phyloP scores from a whole-genome alignment of 2,888 invertebrate species.

The Troilus luridus region DNA sequence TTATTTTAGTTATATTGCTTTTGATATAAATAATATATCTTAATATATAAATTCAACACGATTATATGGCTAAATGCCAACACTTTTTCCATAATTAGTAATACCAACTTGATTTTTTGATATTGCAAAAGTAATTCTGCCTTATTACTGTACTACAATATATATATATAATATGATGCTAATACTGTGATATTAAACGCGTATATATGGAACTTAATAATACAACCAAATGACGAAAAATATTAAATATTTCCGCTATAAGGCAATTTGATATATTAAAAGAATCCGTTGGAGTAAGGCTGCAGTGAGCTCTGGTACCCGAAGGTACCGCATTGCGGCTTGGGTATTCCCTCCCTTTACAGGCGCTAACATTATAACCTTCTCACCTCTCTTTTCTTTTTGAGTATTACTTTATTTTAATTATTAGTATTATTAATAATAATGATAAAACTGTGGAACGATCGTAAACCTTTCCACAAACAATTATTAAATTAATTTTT shows the following conservation, averaged over 20 bases:
- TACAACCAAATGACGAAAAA: not conserved
- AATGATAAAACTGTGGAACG: not conserved
- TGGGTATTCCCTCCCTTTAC: not conserved
- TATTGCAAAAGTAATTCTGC: too few species aligned
- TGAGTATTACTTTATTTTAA: not conserved
- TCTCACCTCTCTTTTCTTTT: not conserved
- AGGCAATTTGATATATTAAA: not conserved
- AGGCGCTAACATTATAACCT: not conserved
- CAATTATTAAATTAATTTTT: too few species aligned
- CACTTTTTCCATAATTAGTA: too few species aligned
- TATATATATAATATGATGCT: too few species aligned
- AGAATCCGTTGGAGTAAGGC: not conserved
- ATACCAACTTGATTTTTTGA: too few species aligned
- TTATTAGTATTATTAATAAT: not conserved
- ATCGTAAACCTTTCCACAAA: not conserved
- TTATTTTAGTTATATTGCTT: too few species aligned
- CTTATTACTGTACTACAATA: too few species aligned
- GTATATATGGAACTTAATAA: not conserved
- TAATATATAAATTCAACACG: too few species aligned
- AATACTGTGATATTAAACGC: too few species aligned
- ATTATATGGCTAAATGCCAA: too few species aligned
- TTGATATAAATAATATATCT: too few species aligned
- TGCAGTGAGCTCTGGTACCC: not conserved
- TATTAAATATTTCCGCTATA: not conserved
- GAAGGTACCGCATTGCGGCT: slow-evolving; percentile 14